Evolutionary conservation across 1,140 invertebrate genomes (phyloP), one percentile per base, ranked within the genome.

Genomic region (Drosophila rhopaloa): DNA sequence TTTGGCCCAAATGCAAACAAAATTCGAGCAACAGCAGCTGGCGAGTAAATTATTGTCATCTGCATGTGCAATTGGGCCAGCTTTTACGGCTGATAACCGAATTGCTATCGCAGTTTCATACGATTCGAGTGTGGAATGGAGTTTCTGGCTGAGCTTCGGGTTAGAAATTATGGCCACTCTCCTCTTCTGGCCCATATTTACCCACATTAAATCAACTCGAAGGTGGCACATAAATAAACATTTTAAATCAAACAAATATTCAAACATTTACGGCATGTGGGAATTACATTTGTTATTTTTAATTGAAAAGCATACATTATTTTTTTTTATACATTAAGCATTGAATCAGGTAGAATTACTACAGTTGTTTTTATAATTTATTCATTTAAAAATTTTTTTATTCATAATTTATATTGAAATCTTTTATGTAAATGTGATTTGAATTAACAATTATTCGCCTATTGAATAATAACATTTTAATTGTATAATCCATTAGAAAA

Each of bases 1-100:
- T 80, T 76, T 79, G 77, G 44, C 53, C 65, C 77, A 61, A 63
- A 51, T 54, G 79, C 73, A 81, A 81, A 81, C 78, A 80, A 53
- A 66, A 60, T 81, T 59, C 50, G 51, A 19, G 29, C 55, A 60
- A 47, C 56, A 47, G 53, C 53, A 47, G 46, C n/a, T 16, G 43
- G 53, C 56, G 50, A 57, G 44, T 59, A 61, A 55, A 62, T 67
- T 66, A 66, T 67, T 66, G 44, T 48, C 60, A 65, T 65, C 14
- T 48, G 24, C 40, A 63, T 60, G 13, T 63, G 29, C 60, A 48
- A 40, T 65, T 66, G 63, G 27, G 47, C 27, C 47, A 29, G 47
- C 24, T 48, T 48, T 48, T 48, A 13, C 5, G 24, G 47, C 40
- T 37, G 59, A 29, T 14, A 47, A 24, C 16, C 5, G 19, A 13